Evolutionary conservation across 2,797 vertebrate species (phyloP), one percentile per base, ranked within the genome.

Genomic region (Petrocephalus schoutedeni): DNA sequence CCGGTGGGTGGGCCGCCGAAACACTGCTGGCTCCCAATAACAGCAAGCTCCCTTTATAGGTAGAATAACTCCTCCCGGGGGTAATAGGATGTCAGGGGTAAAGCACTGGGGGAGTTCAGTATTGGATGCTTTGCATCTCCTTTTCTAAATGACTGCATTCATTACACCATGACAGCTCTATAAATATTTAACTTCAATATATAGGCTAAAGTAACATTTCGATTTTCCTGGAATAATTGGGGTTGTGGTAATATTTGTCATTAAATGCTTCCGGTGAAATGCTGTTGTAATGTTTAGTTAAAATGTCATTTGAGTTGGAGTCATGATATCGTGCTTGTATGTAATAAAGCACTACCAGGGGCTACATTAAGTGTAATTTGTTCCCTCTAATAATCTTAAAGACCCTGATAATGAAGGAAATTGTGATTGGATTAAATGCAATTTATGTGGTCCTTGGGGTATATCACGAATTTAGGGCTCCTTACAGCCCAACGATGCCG

Each of bases 41-140:
- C 10, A 58, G 23, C 45, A 71, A 80, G 87, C 77, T 45, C 58
- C 28, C 67, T 90, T 90, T 92, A 92, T 92, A 89, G 89, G 88
- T 80, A 36, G 32, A 87, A 49, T 85, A 49, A 86, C 89, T 54
- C 91, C 91, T 23, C 88, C 92, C 87, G 23, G 28, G 59, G 84
- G 61, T 23, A 3, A 36, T 19, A 8, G 19, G 19, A n/a, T n/a
- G 41, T 49, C 7, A 6, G 19, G 71, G 74, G 19, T 80, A 49
- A 80, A 49, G 74, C 71, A 0, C 74, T 49, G 74, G 74, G 71
- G 41, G 74, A 49, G 41, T 9, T 80, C 16, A 80, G n/a, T 80
- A 80, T 80, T 10, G 41, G 74, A 80, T n/a, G 49, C n/a, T 49
- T 80, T 80, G 21, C 74, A 80, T 80, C 74, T 19, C n/a, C 49